phyloP scores from a whole-genome alignment of 1,140 invertebrate genomes.

The Drosophila lacertosa region DNA sequence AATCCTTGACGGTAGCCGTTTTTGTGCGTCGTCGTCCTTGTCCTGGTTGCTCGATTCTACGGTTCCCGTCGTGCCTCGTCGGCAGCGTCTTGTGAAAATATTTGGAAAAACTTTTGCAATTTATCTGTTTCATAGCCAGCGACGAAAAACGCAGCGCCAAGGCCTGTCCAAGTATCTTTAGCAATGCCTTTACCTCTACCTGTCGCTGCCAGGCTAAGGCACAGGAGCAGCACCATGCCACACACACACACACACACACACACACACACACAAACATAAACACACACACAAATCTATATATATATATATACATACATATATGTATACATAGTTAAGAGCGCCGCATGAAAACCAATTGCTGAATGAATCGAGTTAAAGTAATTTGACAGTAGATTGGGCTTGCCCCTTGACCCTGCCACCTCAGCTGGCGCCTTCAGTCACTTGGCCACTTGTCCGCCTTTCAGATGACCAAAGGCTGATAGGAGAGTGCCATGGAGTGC shows the following conservation, averaged over 20 bases:
- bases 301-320: conserved; percentile 1
- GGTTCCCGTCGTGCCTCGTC: conserved; percentile 22
- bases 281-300: neutral
- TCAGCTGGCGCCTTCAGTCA: neutral
- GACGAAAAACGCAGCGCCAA: conserved; percentile 51
- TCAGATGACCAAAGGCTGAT: conserved; percentile 60
- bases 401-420: conserved; percentile 1
- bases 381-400: conserved; percentile 69
- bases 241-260: neutral
- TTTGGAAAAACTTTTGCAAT: conserved; percentile 81
- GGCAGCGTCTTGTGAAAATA: conserved; percentile 78
- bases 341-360: conserved; percentile 60
- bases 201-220: conserved; percentile 62
- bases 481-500: conserved; percentile 33
- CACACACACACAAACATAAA: neutral
- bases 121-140: conserved; percentile 82
- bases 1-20: neutral
- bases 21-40: neutral
- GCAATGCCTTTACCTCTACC: conserved; percentile 30
- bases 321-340: conserved; percentile 15
- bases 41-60: conserved; percentile 13
- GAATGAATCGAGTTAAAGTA: conserved; percentile 78
- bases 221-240: neutral
- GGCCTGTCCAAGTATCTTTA: conserved; percentile 62
- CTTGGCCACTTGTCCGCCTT: conserved; percentile 1